Evolutionary conservation across 2,888 invertebrate genomes (phyloP).

Genomic region (Podabrus alpinus): DNA sequence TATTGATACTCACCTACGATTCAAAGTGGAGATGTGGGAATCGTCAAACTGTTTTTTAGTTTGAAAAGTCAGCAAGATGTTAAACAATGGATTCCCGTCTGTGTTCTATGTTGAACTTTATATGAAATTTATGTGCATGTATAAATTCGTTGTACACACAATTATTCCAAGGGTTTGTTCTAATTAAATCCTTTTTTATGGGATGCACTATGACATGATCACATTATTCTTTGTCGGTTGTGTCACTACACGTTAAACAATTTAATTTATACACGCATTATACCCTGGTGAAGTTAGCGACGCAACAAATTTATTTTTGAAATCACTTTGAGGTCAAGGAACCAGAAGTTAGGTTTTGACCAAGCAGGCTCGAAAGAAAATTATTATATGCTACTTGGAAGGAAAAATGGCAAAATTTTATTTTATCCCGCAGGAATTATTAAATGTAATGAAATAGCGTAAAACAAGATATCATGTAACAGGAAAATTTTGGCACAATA

Average conservation of each 20-base stretch:
- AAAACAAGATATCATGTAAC: slow-evolving; percentile 16
- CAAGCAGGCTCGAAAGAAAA: background rate
- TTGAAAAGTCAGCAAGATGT: background rate
- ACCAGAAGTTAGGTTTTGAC: background rate
- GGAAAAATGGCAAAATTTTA: background rate
- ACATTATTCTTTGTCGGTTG: background rate
- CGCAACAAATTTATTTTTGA: background rate
- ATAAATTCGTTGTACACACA: background rate
- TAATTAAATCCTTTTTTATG: background rate
- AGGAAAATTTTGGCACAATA: slow-evolving; percentile 18
- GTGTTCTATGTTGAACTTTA: background rate
- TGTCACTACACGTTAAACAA: background rate
- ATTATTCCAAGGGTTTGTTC: background rate
- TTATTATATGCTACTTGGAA: background rate
- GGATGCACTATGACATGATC: background rate
- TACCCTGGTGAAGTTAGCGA: background rate
- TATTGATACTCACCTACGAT: background rate
- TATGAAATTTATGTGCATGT: background rate
- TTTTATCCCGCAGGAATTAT: slow-evolving; percentile 7
- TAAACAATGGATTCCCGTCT: background rate
- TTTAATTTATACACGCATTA: background rate
- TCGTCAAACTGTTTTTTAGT: background rate
- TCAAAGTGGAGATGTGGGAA: background rate
- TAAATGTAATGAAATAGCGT: slow-evolving; percentile 10
- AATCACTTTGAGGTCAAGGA: no score